Evolutionary conservation across 2,113 vertebrate genomes (phyloP), one percentile per base, ranked within the genome.

Genomic region (Apus apus): DNA sequence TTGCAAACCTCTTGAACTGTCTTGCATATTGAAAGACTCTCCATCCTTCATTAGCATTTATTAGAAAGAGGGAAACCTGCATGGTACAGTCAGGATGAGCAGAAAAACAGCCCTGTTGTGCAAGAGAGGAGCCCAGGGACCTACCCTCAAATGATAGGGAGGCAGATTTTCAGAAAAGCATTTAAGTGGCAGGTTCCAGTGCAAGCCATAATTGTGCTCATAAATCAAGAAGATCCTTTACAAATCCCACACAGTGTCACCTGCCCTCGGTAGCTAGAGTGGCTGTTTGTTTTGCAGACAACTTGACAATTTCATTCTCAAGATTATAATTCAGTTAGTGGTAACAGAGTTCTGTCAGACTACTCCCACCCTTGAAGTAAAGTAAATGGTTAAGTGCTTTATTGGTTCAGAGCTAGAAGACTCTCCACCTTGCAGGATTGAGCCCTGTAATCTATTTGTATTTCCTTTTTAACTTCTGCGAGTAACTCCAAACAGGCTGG

Each of bases 381-480:
- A 87, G 80, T 66, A 88, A 94, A 82, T 87, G 88, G 88, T 89
- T 90, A 85, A 94, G 76, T 85, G 70, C 54, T 58, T 75, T 72
- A 16, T 36, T 82, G 77, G 88, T 66, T 92, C 58, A 72, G 92
- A 85, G 70, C 50, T 85, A 62, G 83, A 88, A 92, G 23, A 68
- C 88, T 94, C 87, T 89, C 73, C 84, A 87, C 73, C 80, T 91
- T 18, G 27, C 76, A 79, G 80, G 54, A 73, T 0, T 84, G 86
- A 93, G 70, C 84, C 70, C 76, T 70, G 62, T 87, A 81, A 84
- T 89, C 83, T 91, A 25, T 92, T 92, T 23, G 0, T 68, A 89
- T 96, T 96, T 95, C 92, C 76, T 84, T 95, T 85, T 87, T 74
- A 70, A 6, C 86, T 87, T 76, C 80, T 90, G 30, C 88, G 51